Base-by-base conservation (phyloP, 1,140 invertebrate genomes). In the Bombyx mandarina region DNA sequence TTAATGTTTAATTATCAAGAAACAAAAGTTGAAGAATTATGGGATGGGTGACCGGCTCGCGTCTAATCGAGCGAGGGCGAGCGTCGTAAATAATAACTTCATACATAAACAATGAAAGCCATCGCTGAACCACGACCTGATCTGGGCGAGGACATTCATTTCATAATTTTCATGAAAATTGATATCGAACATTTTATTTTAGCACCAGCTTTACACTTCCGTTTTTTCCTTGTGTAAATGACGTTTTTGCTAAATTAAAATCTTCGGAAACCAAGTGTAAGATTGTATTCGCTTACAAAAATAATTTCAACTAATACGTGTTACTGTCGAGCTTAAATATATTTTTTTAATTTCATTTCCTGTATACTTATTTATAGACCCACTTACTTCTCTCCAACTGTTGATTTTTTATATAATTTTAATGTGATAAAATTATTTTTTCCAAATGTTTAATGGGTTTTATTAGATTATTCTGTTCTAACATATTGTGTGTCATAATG, bases 41-140 rank as follows among this genome's bases (percentile, higher is more conserved):
- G 12, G 12, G 12, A 18, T 18, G 26, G 26, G 26, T 35, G 26
- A 35, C 26, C 26, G 26, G 26, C 26, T 35, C 26, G 26, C 26
- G 26, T 35, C 26, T 35, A 35, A 35, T 35, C 26, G 26, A 35
- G 26, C 26, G 26, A 35, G 4, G 26, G 26, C 26, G 26, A 9
- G 46, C 10, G 59, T 72, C 71, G 66, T 78, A 81, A 79, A 81
- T 77, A 81, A 77, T 77, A 81, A 76, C 70, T 77, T 77, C 74
- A 79, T 81, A 69, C 75, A 81, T 79, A 81, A 73, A 77, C 73
- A 76, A 77, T 77, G 69, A 66, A 72, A 67, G 70, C 62, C 57
- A 67, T 61, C 60, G 56, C 58, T 55, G 62, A 45, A 56, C 66
- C 56, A 56, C 49, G 58, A 62, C 72, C 26, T 35, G 26, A 35